These are phyloP conservation scores for Unio pictorum DNA, from an alignment of 2,888 invertebrate species.

Conservation along the genomic window DNA sequence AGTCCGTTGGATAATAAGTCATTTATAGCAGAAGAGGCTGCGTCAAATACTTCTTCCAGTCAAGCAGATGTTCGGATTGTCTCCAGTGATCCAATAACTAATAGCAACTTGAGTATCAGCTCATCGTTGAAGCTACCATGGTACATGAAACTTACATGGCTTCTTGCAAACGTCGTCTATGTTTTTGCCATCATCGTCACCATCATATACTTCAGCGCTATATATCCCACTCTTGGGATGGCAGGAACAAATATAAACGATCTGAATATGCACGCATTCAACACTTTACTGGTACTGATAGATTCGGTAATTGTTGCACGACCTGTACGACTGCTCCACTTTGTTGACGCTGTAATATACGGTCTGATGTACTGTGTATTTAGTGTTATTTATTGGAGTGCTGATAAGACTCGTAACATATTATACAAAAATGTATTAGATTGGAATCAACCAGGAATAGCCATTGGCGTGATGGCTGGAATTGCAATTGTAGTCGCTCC, in stretches of 20 bases:
- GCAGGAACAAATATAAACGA: constrained; percentile 27
- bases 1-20: no score
- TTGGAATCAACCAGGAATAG: constrained; percentile 57
- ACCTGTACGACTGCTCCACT: constrained; percentile 56
- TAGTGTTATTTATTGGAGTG: constrained; percentile 55
- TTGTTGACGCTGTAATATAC: constrained; percentile 48
- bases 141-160: constrained; percentile 57
- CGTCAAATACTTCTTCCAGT: no score
- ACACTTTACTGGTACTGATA: constrained; percentile 46
- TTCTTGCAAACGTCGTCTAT: constrained; percentile 45
- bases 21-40: no score
- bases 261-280: constrained; percentile 55
- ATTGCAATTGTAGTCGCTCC: constrained; percentile 38
- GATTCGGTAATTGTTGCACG: constrained; percentile 48
- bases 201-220: constrained; percentile 51
- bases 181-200: constrained; percentile 54
- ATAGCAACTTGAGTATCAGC: background rate
- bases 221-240: constrained; percentile 37
- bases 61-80: no score
- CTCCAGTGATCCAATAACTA: background rate
- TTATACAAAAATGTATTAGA: constrained; percentile 62
- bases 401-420: constrained; percentile 53
- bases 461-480: constrained; percentile 26
- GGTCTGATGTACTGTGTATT: constrained; percentile 47
- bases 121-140: constrained; percentile 17